Evolutionary conservation across 2,888 invertebrate genomes (phyloP), one percentile per base, ranked within the genome.

Genomic region (Synergus itoensis): DNA sequence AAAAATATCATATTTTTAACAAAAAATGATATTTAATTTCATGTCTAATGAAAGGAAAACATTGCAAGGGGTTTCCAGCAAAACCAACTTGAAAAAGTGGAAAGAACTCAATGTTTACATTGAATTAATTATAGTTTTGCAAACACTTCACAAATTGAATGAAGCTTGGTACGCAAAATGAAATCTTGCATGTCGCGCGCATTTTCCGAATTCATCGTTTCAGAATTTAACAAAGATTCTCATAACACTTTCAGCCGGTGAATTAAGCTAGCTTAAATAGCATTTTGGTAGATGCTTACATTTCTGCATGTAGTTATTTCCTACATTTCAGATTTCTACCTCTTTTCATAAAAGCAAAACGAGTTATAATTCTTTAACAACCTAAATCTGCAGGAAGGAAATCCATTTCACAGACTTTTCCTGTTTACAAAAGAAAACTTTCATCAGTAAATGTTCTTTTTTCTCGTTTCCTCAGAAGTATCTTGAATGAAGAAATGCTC

Each of bases 401-500:
- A 73, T 73, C 48, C 36, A 73, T 73, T 73, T 53, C 36, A 28
- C 36, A 48, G 73, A 73, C 73, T 73, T 48, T 73, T 73, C 53
- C 53, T 53, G 36, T 53, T 73, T 73, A 73, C 28, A 53, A 48
- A 53, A 36, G 48, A 53, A 53, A 73, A 73, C 73, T 73, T 73
- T 73, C 53, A 45, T 43, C 67, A 67, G 48, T 57, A 8, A 36
- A 73, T 73, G 53, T 28, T n/a, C 3, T 53, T 73, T 48, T 73
- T 53, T 16, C 14, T 28, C 16, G 21, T 40, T 40, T 53, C 40
- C n/a, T 36, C n/a, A 48, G 40, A 53, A 73, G 48, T 53, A 53
- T 36, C n/a, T 73, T 73, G 36, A 40, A 73, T 73, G 73, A 73
- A 73, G 73, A 73, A 73, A 73, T 73, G 36, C 73, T 53, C 36